Base-by-base conservation (phyloP, 2,113 vertebrate genomes). In the Andinoacara biseriatus region DNA sequence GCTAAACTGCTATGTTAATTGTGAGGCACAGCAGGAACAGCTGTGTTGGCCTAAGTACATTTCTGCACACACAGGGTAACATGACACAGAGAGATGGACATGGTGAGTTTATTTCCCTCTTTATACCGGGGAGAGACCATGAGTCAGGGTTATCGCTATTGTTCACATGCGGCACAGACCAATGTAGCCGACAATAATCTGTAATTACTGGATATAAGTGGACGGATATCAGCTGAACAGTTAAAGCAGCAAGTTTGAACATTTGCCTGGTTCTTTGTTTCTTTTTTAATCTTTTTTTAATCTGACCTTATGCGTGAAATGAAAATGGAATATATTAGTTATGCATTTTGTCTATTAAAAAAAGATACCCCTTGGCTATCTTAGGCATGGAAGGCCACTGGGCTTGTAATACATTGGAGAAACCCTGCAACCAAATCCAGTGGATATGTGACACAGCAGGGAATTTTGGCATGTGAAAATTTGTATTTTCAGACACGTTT, bases 1-100 rank as follows among this genome's bases (percentile, higher is more conserved):
- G 31, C 31, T 72, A 72, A 52, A 72, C 65, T n/a, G 26, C 65
- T 52, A 52, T 52, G 46, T 52, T 72, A 72, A 72, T 52, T 72
- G 46, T 52, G 43, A 54, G 65, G 43, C 65, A 72, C 46, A 72
- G 65, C 65, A 52, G 26, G 43, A 52, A 52, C 17, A 72, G 65
- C 65, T 52, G 65, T 52, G 65, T 72, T 52, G 24, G 43, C 49
- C 65, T 52, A 52, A 72, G 65, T 72, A 31, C 65, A 72, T 52
- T 26, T 72, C 65, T 52, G 65, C 29, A 24, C 46, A 52, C 65
- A 52, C 17, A 72, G 26, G 65, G 46, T 72, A 46, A 52, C 65
- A 72, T 31, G 65, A 14, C 26, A 72, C 46, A 72, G 46, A 72
- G 43, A 72, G 26, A 52, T 4, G 5, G 46, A 52, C 65, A 31